These are phyloP conservation scores for Harmothoe impar DNA, from an alignment of 2,888 invertebrate species.

Conservation along the genomic window DNA sequence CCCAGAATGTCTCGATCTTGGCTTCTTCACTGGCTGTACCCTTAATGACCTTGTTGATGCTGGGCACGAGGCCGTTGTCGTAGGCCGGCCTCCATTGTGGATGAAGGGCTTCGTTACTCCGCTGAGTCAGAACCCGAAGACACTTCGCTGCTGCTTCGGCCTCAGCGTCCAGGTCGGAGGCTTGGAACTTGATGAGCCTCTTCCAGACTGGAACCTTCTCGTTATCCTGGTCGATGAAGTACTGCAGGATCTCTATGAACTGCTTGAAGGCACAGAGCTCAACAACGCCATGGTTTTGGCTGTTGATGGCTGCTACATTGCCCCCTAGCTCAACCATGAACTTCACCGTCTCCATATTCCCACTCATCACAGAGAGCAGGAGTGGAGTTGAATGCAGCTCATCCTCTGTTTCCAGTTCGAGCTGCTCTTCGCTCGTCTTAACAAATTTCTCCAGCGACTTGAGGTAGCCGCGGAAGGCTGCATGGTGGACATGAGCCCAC, in stretches of 20 bases:
- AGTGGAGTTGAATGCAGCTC: constrained; percentile 81
- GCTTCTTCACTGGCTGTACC: constrained; percentile 75
- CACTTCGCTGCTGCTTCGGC: constrained; percentile 78
- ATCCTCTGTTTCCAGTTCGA: constrained; percentile 82
- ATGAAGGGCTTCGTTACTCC: constrained; percentile 73
- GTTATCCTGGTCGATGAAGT: constrained; percentile 76
- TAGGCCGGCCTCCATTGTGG: constrained; percentile 78
- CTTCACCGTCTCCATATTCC: constrained; percentile 78
- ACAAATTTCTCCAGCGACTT: constrained; percentile 82
- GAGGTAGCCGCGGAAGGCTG: constrained; percentile 81
- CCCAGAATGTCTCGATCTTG: constrained; percentile 77
- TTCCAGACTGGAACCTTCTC: constrained; percentile 80
- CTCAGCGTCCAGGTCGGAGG: constrained; percentile 79
- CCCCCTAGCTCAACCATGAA: constrained; percentile 78
- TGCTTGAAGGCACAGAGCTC: constrained; percentile 80
- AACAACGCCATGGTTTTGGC: constrained; percentile 81
- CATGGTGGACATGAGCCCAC: constrained; percentile 82
- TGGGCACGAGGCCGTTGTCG: constrained; percentile 77
- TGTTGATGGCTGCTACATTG: constrained; percentile 77
- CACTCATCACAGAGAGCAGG: constrained; percentile 79
- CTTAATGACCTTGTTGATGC: constrained; percentile 79
- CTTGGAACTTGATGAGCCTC: constrained; percentile 77
- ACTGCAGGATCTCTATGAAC: constrained; percentile 76
- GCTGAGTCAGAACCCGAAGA: constrained; percentile 76
- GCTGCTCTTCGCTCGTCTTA: constrained; percentile 75